A percentile compares a stretch with the other conserved stretches of the same genome.
phyloP scores from a whole-genome alignment of 2,888 invertebrate genomes.

The Callinectes sapidus region DNA sequence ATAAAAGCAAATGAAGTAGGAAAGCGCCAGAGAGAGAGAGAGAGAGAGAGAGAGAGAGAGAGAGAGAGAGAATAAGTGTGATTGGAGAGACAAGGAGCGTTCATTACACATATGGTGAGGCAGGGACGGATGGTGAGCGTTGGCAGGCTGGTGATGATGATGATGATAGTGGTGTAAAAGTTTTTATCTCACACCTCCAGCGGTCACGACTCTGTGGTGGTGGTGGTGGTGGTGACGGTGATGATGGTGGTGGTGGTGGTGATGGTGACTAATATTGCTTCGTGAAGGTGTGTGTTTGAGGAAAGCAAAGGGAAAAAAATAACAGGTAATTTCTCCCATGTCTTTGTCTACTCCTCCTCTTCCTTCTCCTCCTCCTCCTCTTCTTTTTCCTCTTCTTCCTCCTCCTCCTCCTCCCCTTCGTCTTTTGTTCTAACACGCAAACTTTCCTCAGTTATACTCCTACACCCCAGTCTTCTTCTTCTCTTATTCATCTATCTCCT shows the following conservation, averaged over 20 bases:
- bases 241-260: not conserved
- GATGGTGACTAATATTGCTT: not conserved
- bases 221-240: not conserved
- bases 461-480: not conserved
- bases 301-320: not conserved
- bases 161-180: not conserved
- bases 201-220: not conserved
- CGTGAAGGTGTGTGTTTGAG: constrained; percentile 6
- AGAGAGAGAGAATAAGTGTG: not conserved
- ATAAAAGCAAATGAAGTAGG: too few relatives aligned
- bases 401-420: not conserved
- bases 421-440: not conserved
- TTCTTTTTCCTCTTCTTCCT: not conserved
- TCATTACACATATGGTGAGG: not conserved
- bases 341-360: not conserved
- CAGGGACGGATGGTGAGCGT: not conserved
- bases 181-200: not conserved
- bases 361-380: not conserved
- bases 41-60: not conserved
- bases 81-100: not conserved
- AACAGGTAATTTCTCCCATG: not conserved
- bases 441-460: not conserved
- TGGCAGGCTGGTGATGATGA: not conserved
- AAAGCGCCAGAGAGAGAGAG: not conserved
- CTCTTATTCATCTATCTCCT: not conserved